These are phyloP conservation scores for Fistularia commersonii DNA, from an alignment of 2,797 vertebrate species.

Conservation along the genomic window DNA sequence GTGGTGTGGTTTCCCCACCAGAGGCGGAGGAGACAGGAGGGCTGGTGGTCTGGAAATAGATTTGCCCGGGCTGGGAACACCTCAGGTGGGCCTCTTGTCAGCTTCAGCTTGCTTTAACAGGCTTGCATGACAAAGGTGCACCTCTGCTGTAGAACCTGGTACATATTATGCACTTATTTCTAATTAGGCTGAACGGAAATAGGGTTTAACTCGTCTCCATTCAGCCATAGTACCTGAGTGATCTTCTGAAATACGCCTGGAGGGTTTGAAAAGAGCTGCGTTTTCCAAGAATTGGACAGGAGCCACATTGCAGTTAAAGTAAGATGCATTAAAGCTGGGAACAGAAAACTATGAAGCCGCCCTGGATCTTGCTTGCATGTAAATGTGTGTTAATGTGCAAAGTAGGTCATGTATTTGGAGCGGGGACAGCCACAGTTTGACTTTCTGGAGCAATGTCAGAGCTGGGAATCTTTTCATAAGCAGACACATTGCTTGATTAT, in stretches of 20 bases:
- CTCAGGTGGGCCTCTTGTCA: conserved; percentile 59
- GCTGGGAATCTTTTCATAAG: conserved; percentile 61
- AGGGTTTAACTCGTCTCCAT: conserved; percentile 16
- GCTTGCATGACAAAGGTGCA: conserved; percentile 28
- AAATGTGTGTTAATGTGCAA: conserved; percentile 74
- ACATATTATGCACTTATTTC: conserved; percentile 21
- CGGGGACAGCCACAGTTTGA: conserved; percentile 55
- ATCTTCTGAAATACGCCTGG: conserved; percentile 31
- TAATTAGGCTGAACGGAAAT: conserved; percentile 19
- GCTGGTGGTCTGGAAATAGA: conserved; percentile 64
- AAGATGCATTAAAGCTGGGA: conserved; percentile 23
- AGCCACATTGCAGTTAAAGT: conserved; percentile 34
- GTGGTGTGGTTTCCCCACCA: conserved; percentile 59
- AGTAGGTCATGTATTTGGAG: conserved; percentile 80
- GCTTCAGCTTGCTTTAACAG: conserved; percentile 42
- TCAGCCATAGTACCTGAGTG: conserved; percentile 18
- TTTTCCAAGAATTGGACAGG: conserved; percentile 57
- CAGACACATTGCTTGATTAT: conserved; percentile 57
- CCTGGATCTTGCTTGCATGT: conserved; percentile 58
- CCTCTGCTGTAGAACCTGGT: conserved; percentile 19
- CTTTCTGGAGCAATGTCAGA: conserved; percentile 62
- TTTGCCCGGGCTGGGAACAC: conserved; percentile 44
- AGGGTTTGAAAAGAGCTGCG: conserved; percentile 13
- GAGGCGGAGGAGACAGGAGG: conserved; percentile 52
- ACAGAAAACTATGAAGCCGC: conserved; percentile 47